Conservation (phyloP, 1,140 invertebrate species). For the Metaphire vulgaris region DNA sequence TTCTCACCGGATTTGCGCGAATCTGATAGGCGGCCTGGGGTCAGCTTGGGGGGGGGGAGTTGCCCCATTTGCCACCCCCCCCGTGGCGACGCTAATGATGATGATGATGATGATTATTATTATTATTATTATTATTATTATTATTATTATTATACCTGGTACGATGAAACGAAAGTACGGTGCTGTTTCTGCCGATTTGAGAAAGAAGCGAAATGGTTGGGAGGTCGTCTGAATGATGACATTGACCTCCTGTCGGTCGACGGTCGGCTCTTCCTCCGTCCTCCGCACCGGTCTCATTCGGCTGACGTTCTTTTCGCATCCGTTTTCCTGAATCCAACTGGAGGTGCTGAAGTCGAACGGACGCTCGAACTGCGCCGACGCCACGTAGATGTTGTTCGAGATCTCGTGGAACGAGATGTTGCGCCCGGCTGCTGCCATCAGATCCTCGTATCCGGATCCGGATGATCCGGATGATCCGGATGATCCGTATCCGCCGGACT, state of each 20-base stretch:
- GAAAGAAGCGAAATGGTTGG: constrained; percentile 22
- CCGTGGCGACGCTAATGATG: no score
- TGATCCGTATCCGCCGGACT: neutral
- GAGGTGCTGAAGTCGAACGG: constrained; percentile 30
- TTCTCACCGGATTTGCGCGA: no score
- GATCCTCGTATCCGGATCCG: no score
- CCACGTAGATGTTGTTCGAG: constrained; percentile 27
- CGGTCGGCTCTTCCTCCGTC: neutral
- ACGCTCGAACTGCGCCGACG: constrained; percentile 22
- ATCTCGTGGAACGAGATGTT: constrained; percentile 26
- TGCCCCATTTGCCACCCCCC: no score
- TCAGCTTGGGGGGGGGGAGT: no score
- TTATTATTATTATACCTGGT: constrained; percentile 27
- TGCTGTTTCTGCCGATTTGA: constrained; percentile 20
- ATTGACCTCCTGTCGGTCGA: neutral
- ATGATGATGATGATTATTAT: no score
- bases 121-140: no score
- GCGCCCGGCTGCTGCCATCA: neutral
- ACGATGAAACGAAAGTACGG: constrained; percentile 28
- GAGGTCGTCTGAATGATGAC: neutral
- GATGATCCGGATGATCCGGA: no score
- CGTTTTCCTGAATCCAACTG: constrained; percentile 26
- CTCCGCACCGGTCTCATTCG: neutral
- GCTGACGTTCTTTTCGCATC: constrained; percentile 19
- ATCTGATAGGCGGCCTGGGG: no score